These are phyloP conservation scores for Acromyrmex heyeri DNA, from an alignment of 1,140 invertebrate genomes.

Conservation along the genomic window DNA sequence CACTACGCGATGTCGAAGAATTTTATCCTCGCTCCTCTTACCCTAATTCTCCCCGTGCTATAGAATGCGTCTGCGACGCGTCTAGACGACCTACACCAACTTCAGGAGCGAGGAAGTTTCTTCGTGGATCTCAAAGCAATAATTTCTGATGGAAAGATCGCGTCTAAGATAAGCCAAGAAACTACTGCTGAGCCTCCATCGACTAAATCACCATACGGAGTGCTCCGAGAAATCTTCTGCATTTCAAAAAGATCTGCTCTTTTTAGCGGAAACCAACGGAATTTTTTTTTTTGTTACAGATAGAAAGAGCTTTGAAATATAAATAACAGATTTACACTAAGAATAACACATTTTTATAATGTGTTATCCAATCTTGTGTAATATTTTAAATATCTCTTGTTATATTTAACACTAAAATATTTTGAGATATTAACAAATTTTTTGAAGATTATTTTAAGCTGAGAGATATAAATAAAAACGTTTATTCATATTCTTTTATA, in stretches of 20 bases:
- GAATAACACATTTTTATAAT: neutral
- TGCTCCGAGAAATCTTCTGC: conserved; percentile 22
- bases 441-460: conserved; percentile 5
- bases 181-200: conserved; percentile 39
- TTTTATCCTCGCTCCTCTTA: conserved; percentile 63
- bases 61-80: conserved; percentile 71
- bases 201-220: conserved; percentile 42
- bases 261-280: conserved; percentile 51
- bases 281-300: conserved; percentile 61
- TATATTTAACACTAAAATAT: neutral
- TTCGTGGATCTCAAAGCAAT: conserved; percentile 54
- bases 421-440: conserved; percentile 9
- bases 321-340: neutral
- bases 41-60: conserved; percentile 54
- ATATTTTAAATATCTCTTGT: conserved; percentile 2
- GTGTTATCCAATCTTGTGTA: neutral
- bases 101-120: conserved; percentile 54
- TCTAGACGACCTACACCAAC: conserved; percentile 77
- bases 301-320: neutral
- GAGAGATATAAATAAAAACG: too few species aligned
- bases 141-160: conserved; percentile 63
- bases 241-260: conserved; percentile 48
- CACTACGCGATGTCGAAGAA: neutral
- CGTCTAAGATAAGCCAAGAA: conserved; percentile 57
- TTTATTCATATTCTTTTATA: too few species aligned